phyloP scores from a whole-genome alignment of 2,888 invertebrate genomes.

The Caenorhabditis doughertyi region DNA sequence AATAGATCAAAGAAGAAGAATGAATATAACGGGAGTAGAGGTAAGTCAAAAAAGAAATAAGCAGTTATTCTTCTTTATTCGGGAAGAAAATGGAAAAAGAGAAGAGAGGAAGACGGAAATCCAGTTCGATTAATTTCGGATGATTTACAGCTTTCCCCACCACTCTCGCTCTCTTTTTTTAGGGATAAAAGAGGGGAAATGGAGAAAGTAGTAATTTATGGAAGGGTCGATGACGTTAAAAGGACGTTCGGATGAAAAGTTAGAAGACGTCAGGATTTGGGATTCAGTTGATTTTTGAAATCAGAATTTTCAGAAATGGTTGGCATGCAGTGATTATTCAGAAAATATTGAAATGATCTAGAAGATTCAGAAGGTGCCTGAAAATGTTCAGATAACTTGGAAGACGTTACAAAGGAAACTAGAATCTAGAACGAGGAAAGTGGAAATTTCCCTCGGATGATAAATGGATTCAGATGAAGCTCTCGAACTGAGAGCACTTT shows the following conservation, averaged over 20 bases:
- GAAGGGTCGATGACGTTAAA: conserved; percentile 1
- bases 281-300: too few species aligned
- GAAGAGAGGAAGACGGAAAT: conserved; percentile 28
- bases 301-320: too few species aligned
- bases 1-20: conserved; percentile 31
- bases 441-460: too few species aligned
- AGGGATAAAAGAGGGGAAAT: neutral
- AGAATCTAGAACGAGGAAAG: too few species aligned
- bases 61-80: conserved; percentile 10
- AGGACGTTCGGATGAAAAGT: neutral
- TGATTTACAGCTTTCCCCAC: conserved; percentile 59
- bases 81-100: conserved; percentile 2
- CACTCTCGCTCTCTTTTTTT: conserved; percentile 24
- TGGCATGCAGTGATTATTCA: too few species aligned
- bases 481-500: neutral
- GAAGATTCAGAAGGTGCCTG: too few species aligned
- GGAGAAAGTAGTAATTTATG: conserved; percentile 27
- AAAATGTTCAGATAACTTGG: too few species aligned
- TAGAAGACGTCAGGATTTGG: conserved; percentile 4
- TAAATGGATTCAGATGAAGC: neutral
- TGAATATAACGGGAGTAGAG: conserved; percentile 49
- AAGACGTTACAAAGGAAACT: too few species aligned
- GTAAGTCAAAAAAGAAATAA: neutral
- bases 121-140: conserved; percentile 63
- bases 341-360: too few species aligned